phyloP scores from a whole-genome alignment of 2,888 invertebrate species.

The Erynnis tages region DNA sequence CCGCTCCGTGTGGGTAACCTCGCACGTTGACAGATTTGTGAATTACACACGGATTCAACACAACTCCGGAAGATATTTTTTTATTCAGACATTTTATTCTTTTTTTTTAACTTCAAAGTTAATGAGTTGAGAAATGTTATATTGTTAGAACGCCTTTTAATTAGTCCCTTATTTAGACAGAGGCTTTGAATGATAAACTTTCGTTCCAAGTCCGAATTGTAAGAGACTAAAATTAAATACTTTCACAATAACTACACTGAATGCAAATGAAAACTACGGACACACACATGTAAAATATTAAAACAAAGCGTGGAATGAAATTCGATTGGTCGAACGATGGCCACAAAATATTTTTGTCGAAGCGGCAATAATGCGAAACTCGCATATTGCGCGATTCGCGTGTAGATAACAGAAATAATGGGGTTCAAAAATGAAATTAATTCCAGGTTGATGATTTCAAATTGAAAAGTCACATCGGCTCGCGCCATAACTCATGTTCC shows the following conservation, averaged over 20 bases:
- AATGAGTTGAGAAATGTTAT: no score
- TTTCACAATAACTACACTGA: background rate
- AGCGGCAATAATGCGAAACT: constrained; percentile 72
- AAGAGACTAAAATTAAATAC: no score
- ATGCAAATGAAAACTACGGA: background rate
- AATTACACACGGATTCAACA: constrained; percentile 59
- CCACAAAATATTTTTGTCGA: constrained; percentile 74
- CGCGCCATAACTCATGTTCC: constrained; percentile 80
- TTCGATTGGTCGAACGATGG: constrained; percentile 33
- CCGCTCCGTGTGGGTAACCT: constrained; percentile 47
- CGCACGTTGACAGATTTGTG: constrained; percentile 73
- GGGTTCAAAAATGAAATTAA: constrained; percentile 82
- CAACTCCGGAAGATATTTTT: constrained; percentile 42
- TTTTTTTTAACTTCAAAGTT: no score
- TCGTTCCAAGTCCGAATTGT: no score
- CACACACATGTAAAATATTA: background rate
- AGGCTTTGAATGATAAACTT: no score
- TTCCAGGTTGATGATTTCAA: constrained; percentile 83
- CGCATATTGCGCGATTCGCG: constrained; percentile 77
- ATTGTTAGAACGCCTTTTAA: no score
- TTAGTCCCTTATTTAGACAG: no score
- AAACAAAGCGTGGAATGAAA: constrained; percentile 22
- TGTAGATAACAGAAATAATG: constrained; percentile 80
- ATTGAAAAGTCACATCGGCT: constrained; percentile 83
- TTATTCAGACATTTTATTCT: background rate